Evolutionary conservation across 2,113 vertebrate species (phyloP), one percentile per base, ranked within the genome.

Genomic region (Meriones unguiculatus): DNA sequence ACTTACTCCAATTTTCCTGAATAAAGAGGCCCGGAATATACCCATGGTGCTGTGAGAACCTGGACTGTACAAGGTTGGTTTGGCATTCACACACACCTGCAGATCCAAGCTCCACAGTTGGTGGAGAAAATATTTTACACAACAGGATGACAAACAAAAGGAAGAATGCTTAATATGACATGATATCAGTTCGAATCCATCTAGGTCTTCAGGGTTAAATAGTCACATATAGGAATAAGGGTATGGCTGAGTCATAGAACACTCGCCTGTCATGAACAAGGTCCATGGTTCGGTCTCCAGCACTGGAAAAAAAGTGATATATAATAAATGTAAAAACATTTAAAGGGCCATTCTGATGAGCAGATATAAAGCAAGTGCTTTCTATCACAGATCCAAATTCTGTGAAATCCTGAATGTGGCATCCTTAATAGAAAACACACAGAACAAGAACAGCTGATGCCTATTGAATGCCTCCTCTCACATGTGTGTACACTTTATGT

Each of bases 1-100:
- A 10, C 32, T 90, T 17, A 28, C 20, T n/a, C 46, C 24, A 32
- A 72, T 41, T 78, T 62, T n/a, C 73, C 32, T 3, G 15, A 46
- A 41, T 13, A 0, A 1, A 25, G 14, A 15, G 7, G 3, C 7
- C 17, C 1, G 4, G 0, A 52, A 0, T 15, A n/a, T 35, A 64
- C 5, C 1, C 18, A 28, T 7, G 30, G 15, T 32, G 54, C 7
- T 22, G n/a, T 11, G 87, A 57, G 86, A 72, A 38, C 32, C n/a
- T 14, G 5, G 20, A 50, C 62, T 41, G 3, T 75, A 18, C 22
- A 24, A 1, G 92, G 91, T 54, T 0, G 0, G 89, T 67, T 9
- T 97, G 91, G 46, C 94, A 82, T 14, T 32, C 18, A 52, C 28
- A 73, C 85, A 0, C 0, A 54, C 1, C 25, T 97, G 70, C 25